These are phyloP conservation scores for Terebella lapidaria DNA, from an alignment of 2,888 invertebrate genomes.

Conservation along the genomic window DNA sequence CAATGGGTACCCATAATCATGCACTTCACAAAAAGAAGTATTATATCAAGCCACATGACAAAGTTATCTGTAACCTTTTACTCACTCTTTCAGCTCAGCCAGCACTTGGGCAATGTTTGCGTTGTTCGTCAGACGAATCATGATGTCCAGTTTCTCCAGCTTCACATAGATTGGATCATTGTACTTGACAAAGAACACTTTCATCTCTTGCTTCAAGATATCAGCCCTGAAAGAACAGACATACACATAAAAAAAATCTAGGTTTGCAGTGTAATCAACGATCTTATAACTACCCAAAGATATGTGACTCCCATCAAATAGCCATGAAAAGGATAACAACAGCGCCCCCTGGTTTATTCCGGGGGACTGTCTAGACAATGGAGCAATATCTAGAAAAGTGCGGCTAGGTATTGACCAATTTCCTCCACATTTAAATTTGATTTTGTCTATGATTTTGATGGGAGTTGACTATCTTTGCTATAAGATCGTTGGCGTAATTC, in stretches of 20 bases:
- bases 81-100: slow-evolving; percentile 87
- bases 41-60: too few species aligned
- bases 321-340: neutral
- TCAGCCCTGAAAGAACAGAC: slow-evolving; percentile 69
- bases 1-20: too few species aligned
- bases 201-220: slow-evolving; percentile 99
- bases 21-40: too few species aligned
- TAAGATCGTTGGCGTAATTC: too few species aligned
- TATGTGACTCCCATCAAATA: neutral
- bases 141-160: slow-evolving; percentile 95
- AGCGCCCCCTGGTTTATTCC: too few species aligned
- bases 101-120: slow-evolving; percentile 91
- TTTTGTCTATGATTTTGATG: too few species aligned
- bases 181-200: slow-evolving; percentile 99
- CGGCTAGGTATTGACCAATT: too few species aligned
- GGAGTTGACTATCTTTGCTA: too few species aligned
- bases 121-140: slow-evolving; percentile 97
- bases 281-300: neutral
- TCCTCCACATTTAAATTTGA: too few species aligned
- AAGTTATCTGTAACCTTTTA: slow-evolving; percentile 3
- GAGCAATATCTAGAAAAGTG: too few species aligned
- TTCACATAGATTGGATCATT: slow-evolving; percentile 99
- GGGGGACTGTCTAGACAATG: too few species aligned
- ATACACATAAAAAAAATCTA: neutral
- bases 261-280: neutral